Percentiles rank a stretch among this genome's conserved stretches.
Conservation (phyloP, 2,797 vertebrate genomes). For the Distichodus sexfasciatus region DNA sequence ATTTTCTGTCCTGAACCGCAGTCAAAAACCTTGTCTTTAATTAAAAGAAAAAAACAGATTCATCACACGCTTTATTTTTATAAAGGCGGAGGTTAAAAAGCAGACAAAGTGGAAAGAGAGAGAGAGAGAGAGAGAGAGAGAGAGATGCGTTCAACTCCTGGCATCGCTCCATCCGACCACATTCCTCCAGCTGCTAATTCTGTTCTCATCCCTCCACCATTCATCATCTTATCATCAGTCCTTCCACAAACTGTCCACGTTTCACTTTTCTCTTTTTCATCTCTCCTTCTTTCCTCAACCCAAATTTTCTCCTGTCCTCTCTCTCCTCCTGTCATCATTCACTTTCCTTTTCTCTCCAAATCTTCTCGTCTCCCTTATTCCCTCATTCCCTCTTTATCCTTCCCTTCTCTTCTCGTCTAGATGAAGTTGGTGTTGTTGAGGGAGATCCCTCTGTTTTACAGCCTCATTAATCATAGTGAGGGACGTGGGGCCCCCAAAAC, state of each 20-base stretch:
- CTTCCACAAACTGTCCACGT: neutral
- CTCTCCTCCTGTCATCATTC: slow-evolving; percentile 44
- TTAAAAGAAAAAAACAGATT: neutral
- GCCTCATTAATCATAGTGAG: slow-evolving; percentile 79
- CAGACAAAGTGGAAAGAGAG: neutral
- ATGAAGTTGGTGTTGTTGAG: slow-evolving; percentile 64
- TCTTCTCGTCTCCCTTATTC: slow-evolving; percentile 33
- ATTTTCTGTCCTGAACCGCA: neutral
- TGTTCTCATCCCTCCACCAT: too few species aligned
- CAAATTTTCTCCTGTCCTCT: too few species aligned
- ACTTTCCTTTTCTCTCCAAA: slow-evolving; percentile 48
- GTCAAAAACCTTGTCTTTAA: neutral
- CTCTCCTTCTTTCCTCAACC: neutral
- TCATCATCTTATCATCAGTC: too few species aligned
- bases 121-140: neutral
- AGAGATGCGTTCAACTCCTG: neutral
- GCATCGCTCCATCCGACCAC: neutral
- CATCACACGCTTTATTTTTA: slow-evolving; percentile 1
- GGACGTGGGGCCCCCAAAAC: slow-evolving; percentile 71
- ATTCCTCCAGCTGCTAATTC: neutral
- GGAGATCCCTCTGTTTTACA: slow-evolving; percentile 65
- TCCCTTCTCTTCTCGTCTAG: slow-evolving; percentile 57
- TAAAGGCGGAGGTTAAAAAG: slow-evolving; percentile 10
- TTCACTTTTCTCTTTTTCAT: neutral
- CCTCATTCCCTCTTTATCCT: slow-evolving; percentile 9